Percentiles rank a stretch among this genome's conserved stretches.
These are phyloP conservation scores for Conistra vaccinii DNA, from an alignment of 2,888 invertebrate species.

Conservation along the genomic window DNA sequence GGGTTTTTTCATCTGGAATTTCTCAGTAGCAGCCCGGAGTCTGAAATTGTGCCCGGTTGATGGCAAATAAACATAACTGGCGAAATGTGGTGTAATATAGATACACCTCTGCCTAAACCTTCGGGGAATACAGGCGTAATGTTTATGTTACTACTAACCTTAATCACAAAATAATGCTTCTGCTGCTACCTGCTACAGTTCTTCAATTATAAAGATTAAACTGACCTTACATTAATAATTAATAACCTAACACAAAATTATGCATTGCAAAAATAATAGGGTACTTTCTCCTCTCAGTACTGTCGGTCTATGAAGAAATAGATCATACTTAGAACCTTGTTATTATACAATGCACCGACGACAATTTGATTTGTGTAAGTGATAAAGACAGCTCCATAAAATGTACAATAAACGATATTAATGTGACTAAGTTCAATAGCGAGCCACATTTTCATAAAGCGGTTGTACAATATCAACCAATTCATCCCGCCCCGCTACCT, in stretches of 20 bases:
- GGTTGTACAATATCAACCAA: not conserved
- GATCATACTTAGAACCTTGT: not conserved
- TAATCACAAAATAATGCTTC: not conserved
- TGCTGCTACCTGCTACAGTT: not conserved
- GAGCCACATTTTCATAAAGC: not conserved
- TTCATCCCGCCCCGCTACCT: slow-evolving; percentile 5
- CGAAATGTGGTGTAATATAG: no score
- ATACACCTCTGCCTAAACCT: no score
- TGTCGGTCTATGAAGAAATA: no score
- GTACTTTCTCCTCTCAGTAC: not conserved
- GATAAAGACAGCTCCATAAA: no score
- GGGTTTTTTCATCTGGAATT: no score
- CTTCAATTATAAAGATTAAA: not conserved
- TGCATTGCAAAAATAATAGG: not conserved
- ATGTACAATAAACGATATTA: not conserved
- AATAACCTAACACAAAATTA: not conserved
- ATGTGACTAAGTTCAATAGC: not conserved
- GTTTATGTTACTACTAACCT: no score
- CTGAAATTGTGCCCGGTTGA: no score
- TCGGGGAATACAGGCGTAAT: no score
- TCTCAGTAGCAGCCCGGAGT: no score
- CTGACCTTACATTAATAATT: not conserved
- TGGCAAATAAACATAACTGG: no score
- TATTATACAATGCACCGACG: not conserved
- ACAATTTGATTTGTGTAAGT: not conserved